A percentile compares a stretch with the other conserved stretches of the same genome.
Conservation (phyloP, 1,140 invertebrate species). For the Drosophila parvula region DNA sequence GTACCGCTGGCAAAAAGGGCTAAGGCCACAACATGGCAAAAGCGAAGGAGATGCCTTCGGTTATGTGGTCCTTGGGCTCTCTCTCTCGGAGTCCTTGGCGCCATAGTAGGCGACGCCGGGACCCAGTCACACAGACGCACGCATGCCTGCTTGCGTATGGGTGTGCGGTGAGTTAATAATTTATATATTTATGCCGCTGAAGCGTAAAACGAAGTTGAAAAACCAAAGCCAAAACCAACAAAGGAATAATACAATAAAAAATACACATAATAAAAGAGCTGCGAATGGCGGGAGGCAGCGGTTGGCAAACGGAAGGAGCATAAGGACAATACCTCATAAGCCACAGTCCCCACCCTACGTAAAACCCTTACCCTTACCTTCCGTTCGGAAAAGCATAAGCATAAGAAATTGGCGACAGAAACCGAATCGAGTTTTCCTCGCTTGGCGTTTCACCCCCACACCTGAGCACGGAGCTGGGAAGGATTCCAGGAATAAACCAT, state of each 20-base stretch:
- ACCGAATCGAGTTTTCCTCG: conserved; percentile 60
- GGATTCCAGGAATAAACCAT: neutral
- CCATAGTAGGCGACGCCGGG: conserved; percentile 42
- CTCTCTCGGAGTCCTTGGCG: conserved; percentile 23
- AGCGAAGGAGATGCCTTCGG: conserved; percentile 21
- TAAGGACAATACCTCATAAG: conserved; percentile 35
- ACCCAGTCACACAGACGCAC: conserved; percentile 25
- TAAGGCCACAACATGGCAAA: conserved; percentile 46
- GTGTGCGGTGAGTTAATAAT: conserved; percentile 75
- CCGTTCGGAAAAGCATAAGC: conserved; percentile 27
- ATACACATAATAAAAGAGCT: conserved; percentile 79
- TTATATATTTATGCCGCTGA: conserved; percentile 81
- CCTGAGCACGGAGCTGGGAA: conserved; percentile 1
- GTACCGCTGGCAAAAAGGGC: conserved; percentile 53
- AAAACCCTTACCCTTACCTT: neutral
- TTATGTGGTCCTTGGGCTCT: conserved; percentile 5
- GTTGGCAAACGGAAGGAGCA: conserved; percentile 2
- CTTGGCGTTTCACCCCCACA: conserved; percentile 6
- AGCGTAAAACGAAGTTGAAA: conserved; percentile 82
- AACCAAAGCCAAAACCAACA: conserved; percentile 79
- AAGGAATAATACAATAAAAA: conserved; percentile 80
- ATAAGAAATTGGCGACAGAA: conserved; percentile 63
- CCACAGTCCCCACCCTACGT: conserved; percentile 6
- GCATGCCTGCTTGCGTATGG: conserved; percentile 11
- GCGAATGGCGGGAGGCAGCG: conserved; percentile 21